These are phyloP conservation scores for Nomada ferruginata DNA, from an alignment of 2,888 invertebrate species.

Conservation along the genomic window DNA sequence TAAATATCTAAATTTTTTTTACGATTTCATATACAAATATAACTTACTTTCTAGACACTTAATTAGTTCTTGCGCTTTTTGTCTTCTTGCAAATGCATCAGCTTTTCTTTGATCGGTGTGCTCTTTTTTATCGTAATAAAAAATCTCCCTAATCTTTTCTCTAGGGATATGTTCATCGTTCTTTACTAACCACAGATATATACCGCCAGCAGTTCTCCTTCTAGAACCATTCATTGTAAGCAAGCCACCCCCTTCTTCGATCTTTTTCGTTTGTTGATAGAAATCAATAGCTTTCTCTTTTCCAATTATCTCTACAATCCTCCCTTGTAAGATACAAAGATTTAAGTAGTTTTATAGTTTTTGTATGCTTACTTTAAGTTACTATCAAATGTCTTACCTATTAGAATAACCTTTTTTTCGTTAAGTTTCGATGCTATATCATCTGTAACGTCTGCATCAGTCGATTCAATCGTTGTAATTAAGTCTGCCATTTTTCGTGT, in stretches of 20 bases:
- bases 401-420: constrained; percentile 90
- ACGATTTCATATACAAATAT: background rate
- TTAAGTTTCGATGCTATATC: constrained; percentile 90
- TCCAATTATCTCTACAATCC: constrained; percentile 90
- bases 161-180: constrained; percentile 88
- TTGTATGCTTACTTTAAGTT: background rate
- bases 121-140: constrained; percentile 88
- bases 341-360: constrained; percentile 5
- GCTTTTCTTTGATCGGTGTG: constrained; percentile 85
- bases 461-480: constrained; percentile 84
- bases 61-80: constrained; percentile 88
- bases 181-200: constrained; percentile 93
- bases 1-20: background rate
- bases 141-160: constrained; percentile 89
- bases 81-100: constrained; percentile 86
- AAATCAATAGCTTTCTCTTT: constrained; percentile 90
- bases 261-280: constrained; percentile 91
- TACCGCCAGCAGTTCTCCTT: constrained; percentile 94
- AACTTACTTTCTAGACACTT: constrained; percentile 80
- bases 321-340: constrained; percentile 84
- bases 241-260: constrained; percentile 95
- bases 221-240: constrained; percentile 92
- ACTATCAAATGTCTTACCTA: constrained; percentile 86
- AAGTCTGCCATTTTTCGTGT: constrained; percentile 87
- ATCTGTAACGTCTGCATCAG: constrained; percentile 87